phyloP scores from a whole-genome alignment of 2,797 vertebrate species.

The Molothrus aeneus region DNA sequence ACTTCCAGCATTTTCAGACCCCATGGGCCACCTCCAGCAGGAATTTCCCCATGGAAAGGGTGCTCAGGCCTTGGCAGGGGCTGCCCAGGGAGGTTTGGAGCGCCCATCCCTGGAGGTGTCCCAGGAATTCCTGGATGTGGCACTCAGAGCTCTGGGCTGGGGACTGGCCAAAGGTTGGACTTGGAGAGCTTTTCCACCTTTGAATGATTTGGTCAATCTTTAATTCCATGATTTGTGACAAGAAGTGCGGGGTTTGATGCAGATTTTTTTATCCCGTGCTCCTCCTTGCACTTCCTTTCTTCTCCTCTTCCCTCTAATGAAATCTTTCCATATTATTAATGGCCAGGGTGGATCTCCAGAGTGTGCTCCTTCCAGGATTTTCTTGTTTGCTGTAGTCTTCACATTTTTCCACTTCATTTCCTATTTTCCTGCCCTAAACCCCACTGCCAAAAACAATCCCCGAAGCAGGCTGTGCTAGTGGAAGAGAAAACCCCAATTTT shows the following conservation, averaged over 20 bases:
- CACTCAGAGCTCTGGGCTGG: not conserved
- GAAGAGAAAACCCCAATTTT: not conserved
- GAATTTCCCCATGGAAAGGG: not conserved
- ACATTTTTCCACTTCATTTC: constrained; percentile 41
- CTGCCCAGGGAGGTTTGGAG: not conserved
- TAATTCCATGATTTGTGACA: not conserved
- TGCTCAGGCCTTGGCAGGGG: not conserved
- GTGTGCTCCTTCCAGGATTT: not conserved
- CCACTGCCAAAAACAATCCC: constrained; percentile 47
- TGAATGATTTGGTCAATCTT: not conserved
- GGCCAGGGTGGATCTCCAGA: not conserved
- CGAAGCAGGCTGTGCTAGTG: not conserved
- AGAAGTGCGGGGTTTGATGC: rapidly evolving
- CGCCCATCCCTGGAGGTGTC: not conserved
- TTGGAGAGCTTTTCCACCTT: not conserved
- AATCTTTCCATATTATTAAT: constrained; percentile 39
- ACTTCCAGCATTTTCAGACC: not conserved
- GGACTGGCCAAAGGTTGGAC: no score
- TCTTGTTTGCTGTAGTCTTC: constrained; percentile 49
- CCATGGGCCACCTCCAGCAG: rapidly evolving
- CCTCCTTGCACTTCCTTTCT: not conserved
- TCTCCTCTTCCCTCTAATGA: constrained; percentile 1
- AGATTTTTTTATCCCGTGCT: not conserved
- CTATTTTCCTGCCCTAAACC: constrained; percentile 44
- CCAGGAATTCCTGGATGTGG: rapidly evolving